phyloP scores from a whole-genome alignment of 2,888 invertebrate genomes.

The Tupiocoris notatus region DNA sequence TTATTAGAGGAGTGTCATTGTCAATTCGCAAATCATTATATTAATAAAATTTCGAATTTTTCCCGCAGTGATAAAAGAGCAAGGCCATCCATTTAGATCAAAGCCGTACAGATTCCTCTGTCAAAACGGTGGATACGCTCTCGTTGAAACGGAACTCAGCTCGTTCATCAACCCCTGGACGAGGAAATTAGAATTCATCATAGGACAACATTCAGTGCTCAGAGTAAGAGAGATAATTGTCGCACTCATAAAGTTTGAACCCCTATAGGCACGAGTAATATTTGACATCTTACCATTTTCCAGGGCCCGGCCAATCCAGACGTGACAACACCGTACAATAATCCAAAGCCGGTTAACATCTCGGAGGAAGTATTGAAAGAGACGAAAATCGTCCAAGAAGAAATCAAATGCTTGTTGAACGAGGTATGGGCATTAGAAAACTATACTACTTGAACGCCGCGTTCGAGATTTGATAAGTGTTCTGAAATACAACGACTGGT shows the following conservation, averaged over 20 bases:
- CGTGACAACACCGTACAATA: slow-evolving; percentile 58
- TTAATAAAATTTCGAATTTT: no score
- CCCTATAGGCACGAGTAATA: slow-evolving; percentile 8
- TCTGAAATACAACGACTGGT: background rate
- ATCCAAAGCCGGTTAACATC: slow-evolving; percentile 52
- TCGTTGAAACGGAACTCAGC: slow-evolving; percentile 88
- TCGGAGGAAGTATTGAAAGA: slow-evolving; percentile 64
- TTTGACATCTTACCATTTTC: slow-evolving; percentile 50
- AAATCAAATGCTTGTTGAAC: slow-evolving; percentile 66
- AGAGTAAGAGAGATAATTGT: slow-evolving; percentile 58
- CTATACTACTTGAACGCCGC: background rate
- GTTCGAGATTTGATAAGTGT: background rate
- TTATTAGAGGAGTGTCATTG: no score
- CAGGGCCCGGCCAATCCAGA: slow-evolving; percentile 75
- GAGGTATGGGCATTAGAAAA: slow-evolving; percentile 58
- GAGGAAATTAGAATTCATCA: slow-evolving; percentile 81
- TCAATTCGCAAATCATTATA: no score
- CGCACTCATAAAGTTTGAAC: background rate
- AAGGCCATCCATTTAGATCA: slow-evolving; percentile 69
- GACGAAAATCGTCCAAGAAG: slow-evolving; percentile 63
- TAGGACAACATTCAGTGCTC: slow-evolving; percentile 76
- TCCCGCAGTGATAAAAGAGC: slow-evolving; percentile 69
- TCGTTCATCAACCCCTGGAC: slow-evolving; percentile 94
- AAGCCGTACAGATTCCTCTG: slow-evolving; percentile 76
- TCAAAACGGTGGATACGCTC: slow-evolving; percentile 80